phyloP scores from a whole-genome alignment of 2,888 invertebrate genomes.

The Tachina lurida region DNA sequence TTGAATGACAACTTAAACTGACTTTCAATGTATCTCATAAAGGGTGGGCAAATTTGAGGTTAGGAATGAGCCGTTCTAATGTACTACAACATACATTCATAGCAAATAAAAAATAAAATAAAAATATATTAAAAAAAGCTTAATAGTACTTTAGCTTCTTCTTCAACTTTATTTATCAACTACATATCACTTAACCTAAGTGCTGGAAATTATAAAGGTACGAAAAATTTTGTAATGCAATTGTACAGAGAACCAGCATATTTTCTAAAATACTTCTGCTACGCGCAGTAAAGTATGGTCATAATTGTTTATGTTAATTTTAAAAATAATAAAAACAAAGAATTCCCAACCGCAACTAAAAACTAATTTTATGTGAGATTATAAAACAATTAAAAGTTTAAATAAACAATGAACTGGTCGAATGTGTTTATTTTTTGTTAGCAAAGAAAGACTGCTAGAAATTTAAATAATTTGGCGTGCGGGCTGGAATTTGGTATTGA shows the following conservation, averaged over 20 bases:
- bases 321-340: constrained; percentile 20
- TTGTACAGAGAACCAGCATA: constrained; percentile 33
- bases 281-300: background rate
- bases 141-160: constrained; percentile 14
- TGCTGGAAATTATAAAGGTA: background rate
- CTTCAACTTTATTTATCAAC: background rate
- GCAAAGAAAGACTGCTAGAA: background rate
- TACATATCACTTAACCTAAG: background rate
- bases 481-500: too few relatives aligned
- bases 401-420: constrained; percentile 3
- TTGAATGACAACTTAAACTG: too few relatives aligned
- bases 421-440: background rate
- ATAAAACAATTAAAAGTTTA: constrained; percentile 32
- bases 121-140: too few relatives aligned
- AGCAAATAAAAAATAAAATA: constrained; percentile 1
- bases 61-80: background rate
- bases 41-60: too few relatives aligned
- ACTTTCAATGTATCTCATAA: too few relatives aligned
- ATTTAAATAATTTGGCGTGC: background rate
- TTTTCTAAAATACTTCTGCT: constrained; percentile 7
- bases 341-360: constrained; percentile 29
- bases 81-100: background rate
- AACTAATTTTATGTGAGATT: constrained; percentile 25
- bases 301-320: constrained; percentile 41
- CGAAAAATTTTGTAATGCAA: background rate